phyloP scores from a whole-genome alignment of 2,888 invertebrate genomes.

The Deroplatys truncata region DNA sequence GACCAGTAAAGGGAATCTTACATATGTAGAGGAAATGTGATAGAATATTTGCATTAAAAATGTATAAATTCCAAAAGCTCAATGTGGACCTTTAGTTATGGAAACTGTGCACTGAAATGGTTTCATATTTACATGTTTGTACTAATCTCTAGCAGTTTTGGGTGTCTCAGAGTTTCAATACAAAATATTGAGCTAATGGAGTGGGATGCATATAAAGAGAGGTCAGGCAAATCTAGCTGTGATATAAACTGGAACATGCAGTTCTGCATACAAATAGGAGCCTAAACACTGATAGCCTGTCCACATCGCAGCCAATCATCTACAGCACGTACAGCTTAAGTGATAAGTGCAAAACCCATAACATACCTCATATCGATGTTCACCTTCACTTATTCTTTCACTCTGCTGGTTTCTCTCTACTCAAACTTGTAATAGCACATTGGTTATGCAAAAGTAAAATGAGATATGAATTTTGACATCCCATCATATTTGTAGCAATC shows the following conservation, averaged over 20 bases:
- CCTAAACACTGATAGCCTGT: neutral
- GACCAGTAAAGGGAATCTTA: conserved; percentile 1
- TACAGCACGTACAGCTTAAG: neutral
- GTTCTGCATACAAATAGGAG: neutral
- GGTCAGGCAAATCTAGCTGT: neutral
- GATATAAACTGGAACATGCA: neutral
- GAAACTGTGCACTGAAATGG: neutral
- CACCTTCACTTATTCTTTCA: neutral
- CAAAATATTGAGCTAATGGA: neutral
- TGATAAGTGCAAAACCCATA: neutral
- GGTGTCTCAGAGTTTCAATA: neutral
- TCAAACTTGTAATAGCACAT: neutral
- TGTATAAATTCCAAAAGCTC: neutral
- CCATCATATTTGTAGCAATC: neutral
- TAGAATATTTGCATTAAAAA: neutral
- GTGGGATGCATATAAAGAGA: neutral
- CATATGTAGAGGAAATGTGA: neutral
- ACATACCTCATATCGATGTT: neutral
- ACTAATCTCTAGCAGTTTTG: neutral
- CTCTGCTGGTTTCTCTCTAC: neutral
- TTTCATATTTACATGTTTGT: neutral
- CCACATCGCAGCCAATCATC: neutral
- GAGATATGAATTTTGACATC: neutral
- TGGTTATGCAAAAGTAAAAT: neutral
- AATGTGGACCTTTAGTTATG: neutral